A percentile compares a stretch with the other conserved stretches of the same genome.
phyloP scores from a whole-genome alignment of 92 coral and sea anemone genomes.

The Heliopora coerulea region DNA sequence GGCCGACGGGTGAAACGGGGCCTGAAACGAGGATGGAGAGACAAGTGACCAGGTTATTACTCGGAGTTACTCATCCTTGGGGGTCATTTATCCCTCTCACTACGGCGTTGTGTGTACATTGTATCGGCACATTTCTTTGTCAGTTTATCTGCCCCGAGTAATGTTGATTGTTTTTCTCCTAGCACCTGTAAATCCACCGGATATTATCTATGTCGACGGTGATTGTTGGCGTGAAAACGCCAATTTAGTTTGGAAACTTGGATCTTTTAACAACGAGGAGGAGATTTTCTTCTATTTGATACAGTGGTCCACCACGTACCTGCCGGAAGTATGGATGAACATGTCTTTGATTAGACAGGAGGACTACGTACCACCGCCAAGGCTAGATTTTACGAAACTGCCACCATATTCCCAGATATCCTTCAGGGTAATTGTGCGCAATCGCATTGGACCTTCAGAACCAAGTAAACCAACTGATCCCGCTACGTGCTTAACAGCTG shows the following conservation, averaged over 20 bases:
- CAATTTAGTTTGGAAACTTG: not conserved
- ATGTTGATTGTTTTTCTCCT: too few relatives aligned
- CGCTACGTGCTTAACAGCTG: constrained; percentile 3
- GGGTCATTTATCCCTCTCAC: too few relatives aligned
- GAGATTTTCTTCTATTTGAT: constrained; percentile 14
- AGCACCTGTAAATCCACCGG: constrained; percentile 39
- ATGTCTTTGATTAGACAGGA: constrained; percentile 2
- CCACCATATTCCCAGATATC: constrained; percentile 39
- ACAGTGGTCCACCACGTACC: constrained; percentile 17
- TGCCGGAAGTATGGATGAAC: constrained; percentile 2
- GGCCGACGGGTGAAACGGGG: too few relatives aligned
- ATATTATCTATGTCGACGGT: not conserved
- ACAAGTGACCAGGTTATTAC: too few relatives aligned
- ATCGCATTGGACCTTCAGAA: constrained; percentile 8
- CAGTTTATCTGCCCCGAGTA: too few relatives aligned
- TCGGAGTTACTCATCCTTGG: too few relatives aligned
- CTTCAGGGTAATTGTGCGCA: constrained; percentile 17
- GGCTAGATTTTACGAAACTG: constrained; percentile 4
- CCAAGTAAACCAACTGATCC: constrained; percentile 27
- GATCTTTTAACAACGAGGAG: constrained; percentile 33
- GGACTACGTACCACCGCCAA: not conserved
- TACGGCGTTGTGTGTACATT: too few relatives aligned
- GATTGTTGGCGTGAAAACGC: constrained; percentile 16
- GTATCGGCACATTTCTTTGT: too few relatives aligned
- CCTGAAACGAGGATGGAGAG: too few relatives aligned